Evolutionary conservation across 2,888 invertebrate genomes (phyloP), one percentile per base, ranked within the genome.

Genomic region (Cremastinae sp.): DNA sequence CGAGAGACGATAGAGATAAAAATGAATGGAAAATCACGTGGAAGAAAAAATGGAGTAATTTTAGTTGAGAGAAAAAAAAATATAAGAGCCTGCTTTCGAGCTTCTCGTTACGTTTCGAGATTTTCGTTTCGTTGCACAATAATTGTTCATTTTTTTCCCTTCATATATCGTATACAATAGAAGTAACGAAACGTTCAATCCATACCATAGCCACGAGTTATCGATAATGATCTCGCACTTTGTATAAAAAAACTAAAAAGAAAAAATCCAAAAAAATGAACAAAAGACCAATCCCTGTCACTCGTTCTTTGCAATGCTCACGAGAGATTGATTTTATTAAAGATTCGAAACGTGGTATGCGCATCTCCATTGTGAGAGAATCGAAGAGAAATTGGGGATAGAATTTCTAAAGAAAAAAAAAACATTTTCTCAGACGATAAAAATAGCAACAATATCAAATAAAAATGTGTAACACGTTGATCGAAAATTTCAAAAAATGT

Each of bases 101-200:
- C 76, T 76, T 73, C 68, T 77, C 66, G 72, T 76, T 76, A 69
- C 64, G 73, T 73, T 76, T 69, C 64, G 62, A 73, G 53, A 53
- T 71, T 69, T 73, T 47, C 56, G 70, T 79, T 78, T 70, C 77
- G 75, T 77, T 78, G 78, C 53, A 58, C 43, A 43, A 49, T 79
- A 72, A 16, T 45, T 35, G 9, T 12, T 59, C 51, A 45, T 20
- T 58, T 47, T 41, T 78, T 77, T 72, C 64, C 58, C 43, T 47
- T 53, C 14, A 14, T 62, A 41, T 28, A 16, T 39, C 18, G 35
- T 41, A 53, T 66, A 61, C 28, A 53, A 35, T 66, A 68, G 62
- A 64, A 22, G 28, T 61, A 65, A 37, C 47, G 39, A 58, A 53
- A 73, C 12, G 47, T 56, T 56, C 28, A 55, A 75, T 45, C 55